phyloP scores from a whole-genome alignment of 2,888 invertebrate genomes.

The Serrognathus titanus region DNA sequence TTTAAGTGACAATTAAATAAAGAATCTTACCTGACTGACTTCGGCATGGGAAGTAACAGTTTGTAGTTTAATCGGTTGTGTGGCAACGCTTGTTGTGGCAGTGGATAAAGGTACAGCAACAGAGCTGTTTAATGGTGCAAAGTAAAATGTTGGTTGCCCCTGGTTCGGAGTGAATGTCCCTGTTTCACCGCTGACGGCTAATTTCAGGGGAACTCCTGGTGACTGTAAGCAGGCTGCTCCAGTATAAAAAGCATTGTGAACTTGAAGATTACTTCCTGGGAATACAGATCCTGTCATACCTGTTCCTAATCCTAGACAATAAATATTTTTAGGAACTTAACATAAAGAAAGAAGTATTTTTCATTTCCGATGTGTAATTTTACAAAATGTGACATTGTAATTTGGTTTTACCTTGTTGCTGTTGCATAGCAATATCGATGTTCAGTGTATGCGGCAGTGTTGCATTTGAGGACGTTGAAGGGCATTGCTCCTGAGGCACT shows the following conservation, averaged over 20 bases:
- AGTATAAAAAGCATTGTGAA: slow-evolving; percentile 51
- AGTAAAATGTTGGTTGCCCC: slow-evolving; percentile 52
- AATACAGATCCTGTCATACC: slow-evolving; percentile 48
- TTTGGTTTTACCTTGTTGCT: slow-evolving; percentile 33
- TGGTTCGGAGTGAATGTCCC: slow-evolving; percentile 45
- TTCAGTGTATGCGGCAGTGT: slow-evolving; percentile 51
- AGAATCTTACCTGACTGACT: slow-evolving; percentile 51
- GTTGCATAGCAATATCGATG: slow-evolving; percentile 50
- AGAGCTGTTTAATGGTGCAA: slow-evolving; percentile 51
- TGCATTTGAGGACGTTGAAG: slow-evolving; percentile 32
- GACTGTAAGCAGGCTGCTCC: slow-evolving; percentile 40
- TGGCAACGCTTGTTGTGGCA: slow-evolving; percentile 28
- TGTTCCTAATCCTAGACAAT: slow-evolving; percentile 44
- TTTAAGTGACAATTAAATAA: background rate
- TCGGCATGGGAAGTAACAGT: slow-evolving; percentile 54
- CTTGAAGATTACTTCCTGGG: slow-evolving; percentile 44
- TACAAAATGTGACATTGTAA: background rate
- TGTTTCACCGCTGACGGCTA: slow-evolving; percentile 31
- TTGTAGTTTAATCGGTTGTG: slow-evolving; percentile 44
- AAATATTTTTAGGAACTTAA: slow-evolving; percentile 3
- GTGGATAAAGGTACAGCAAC: slow-evolving; percentile 42
- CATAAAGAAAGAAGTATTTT: background rate
- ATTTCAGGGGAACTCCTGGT: slow-evolving; percentile 35
- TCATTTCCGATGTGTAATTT: background rate
- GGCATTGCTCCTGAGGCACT: slow-evolving; percentile 42